Evolutionary conservation across 2,797 vertebrate genomes (phyloP), one percentile per base, ranked within the genome.

Genomic region (Cryptoprocta ferox): DNA sequence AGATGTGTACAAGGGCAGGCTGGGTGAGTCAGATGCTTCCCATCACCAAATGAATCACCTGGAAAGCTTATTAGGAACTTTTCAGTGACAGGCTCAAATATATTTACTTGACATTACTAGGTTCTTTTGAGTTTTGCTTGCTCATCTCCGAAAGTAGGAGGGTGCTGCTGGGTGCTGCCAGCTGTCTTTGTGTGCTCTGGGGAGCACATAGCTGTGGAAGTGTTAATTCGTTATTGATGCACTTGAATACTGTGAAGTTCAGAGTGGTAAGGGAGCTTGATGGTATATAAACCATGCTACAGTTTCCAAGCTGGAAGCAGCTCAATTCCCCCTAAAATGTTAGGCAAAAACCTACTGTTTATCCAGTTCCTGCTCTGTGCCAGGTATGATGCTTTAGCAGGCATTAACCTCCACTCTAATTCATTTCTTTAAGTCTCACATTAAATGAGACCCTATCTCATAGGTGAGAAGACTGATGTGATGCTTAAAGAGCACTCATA

Each of bases 1-100:
- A 84, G 97, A 96, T 97, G 82, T 95, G 98, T 85, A 93, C 92
- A 85, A 93, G 87, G 87, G 97, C 98, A 98, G 90, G 95, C 78
- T 92, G 28, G 87, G 93, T 97, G 92, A 97, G 98, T 98, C 97
- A 97, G 97, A 96, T 88, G 87, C 94, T 73, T 94, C 48, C 95
- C 12, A 32, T 97, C 98, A 98, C 97, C 97, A 96, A 98, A 97
- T 98, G 97, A 98, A 98, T 98, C 97, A 98, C 96, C 97, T 93
- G 94, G 93, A 98, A 98, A 98, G 76, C 92, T 95, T 97, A 98
- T 98, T 98, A 98, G 98, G 93, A 98, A 98, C 97, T 98, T 97
- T 96, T 90, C 95, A 97, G 91, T 98, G 98, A 98, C 97, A 98
- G 97, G n/a, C 15, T 81, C 94, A 98, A 90, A 98, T 98, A 97